Evolutionary conservation across 2,113 vertebrate species (phyloP), one percentile per base, ranked within the genome.

Genomic region (Willisornis vidua): DNA sequence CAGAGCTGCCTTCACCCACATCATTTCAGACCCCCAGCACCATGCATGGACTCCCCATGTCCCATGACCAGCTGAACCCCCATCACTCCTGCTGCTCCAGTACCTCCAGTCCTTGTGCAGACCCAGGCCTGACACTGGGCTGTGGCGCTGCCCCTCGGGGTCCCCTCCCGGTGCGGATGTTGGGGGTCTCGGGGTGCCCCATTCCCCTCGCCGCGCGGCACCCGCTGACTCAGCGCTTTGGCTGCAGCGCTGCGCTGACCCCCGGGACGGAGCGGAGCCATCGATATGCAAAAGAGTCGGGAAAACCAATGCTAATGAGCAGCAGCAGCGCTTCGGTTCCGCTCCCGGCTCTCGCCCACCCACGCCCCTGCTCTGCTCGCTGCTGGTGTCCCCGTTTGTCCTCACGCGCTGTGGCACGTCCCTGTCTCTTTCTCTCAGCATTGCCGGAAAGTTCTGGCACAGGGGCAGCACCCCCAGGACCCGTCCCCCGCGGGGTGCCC

Each of bases 221-320:
- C 20, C 9, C 19, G 62, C 87, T 76, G 87, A 55, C 79, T 90
- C 87, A 83, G 87, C 55, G 41, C 71, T 83, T 62, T 35, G 71
- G 71, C 78, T 7, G 87, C 62, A 68, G 78, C 39, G 46, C 83
- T 29, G 79, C 13, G 89, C 86, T 89, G 94, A 92, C 76, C 91
- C 89, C 25, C 35, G 49, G 77, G 77, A 77, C 1, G 1, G 55
- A 28, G 63, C 5, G 4, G 83, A 72, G 87, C 68, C 25, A 12
- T 89, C 19, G 14, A 29, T 67, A 74, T 66, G 87, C 89, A 84
- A 45, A 92, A 58, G 77, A 89, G 87, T 37, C 2, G 2, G 28
- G 66, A 43, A 90, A 87, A 93, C 91, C 94, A 20, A 31, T 94
- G 84, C 48, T 89, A 74, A 95, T 71, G 87, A 95, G 93, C 91